Evolutionary conservation across 2,113 vertebrate genomes (phyloP), one percentile per base, ranked within the genome.

Genomic region (Anoura caudifer): DNA sequence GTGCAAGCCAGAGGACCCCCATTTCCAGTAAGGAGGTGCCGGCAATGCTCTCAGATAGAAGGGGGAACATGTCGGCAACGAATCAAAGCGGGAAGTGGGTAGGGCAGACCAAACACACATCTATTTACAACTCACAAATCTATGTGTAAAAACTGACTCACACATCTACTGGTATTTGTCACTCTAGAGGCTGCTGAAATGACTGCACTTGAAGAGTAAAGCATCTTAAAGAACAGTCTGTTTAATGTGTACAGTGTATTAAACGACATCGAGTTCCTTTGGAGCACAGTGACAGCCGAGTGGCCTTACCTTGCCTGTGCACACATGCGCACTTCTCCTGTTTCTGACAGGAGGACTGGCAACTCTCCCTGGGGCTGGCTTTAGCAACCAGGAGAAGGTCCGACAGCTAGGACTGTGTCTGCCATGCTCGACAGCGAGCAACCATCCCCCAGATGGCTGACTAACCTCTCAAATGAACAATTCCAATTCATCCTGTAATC

Each of bases 141-240:
- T 95, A 0, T 54, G 38, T 70, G 70, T 33, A 82, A 95, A 97
- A 96, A 95, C 84, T 70, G 97, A 94, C 96, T 94, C 97, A 93
- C 70, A 45, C 1, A 47, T 91, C 93, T 96, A 94, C 65, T 28
- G 75, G 87, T 75, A 19, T 67, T 94, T 77, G 96, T 86, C 84
- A 97, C 82, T 70, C 80, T 89, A 93, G 86, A 88, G 81, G 81
- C 91, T 94, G 87, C 4, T 59, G 93, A 82, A 75, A 94, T 85
- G 63, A 90, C 67, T 65, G 84, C 4, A 38, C 88, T 90, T 95
- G 94, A 80, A 91, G 96, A 98, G 59, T 65, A 87, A 52, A 69
- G 70, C 65, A 77, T 93, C 93, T 65, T 77, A 80, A 67, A 50
- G 83, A 4, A 33, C 56, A 77, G 77, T n/a, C 90, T 93, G 95